Evolutionary conservation across 2,888 invertebrate genomes (phyloP), one percentile per base, ranked within the genome.

Genomic region (Dynastes hyllus): DNA sequence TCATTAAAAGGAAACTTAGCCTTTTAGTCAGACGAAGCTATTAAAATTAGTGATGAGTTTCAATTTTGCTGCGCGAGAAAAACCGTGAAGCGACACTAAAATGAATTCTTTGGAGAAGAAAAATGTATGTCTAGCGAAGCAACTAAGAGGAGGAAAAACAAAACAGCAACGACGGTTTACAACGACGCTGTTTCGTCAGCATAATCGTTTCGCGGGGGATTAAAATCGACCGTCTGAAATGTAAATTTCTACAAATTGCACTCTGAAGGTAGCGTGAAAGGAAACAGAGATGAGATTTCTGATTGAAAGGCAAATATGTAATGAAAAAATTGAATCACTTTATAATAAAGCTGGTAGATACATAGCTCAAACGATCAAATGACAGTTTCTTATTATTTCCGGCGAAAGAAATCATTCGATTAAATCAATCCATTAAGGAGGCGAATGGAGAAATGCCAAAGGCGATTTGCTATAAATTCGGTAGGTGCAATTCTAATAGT

Each of bases 1-100:
- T 71, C 37, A 40, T 71, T 71, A 71, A 37, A 16, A 37, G 16
- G 22, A 71, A 71, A 58, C 37, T 58, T 70, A 32, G n/a, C 32
- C 55, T 55, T 71, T 37, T 37, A 71, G 8, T 71, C 55, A 71
- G 32, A 55, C 71, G 55, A 55, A 55, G 55, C 40, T 55, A 58
- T 71, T 71, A 71, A 71, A 71, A 71, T 71, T 58, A 71, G 69
- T 69, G 51, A 69, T 69, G 73, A 73, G 58, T 73, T 61, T 61
- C 40, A 73, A 58, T 73, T 73, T 61, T 45, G 55, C 22, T 6
- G 22, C 16, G 22, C 53, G 27, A 37, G 32, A 16, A 32, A 55
- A 58, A 50, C 2, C 27, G 13, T 29, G 55, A 32, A 71, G 32
- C 32, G 45, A 61, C 55, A 73, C 37, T 22, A 37, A 45, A 58